A percentile compares a stretch with the other conserved stretches of the same genome.
These are phyloP conservation scores for Epinephelus cyanopodus DNA, from an alignment of 2,113 vertebrate species.

Conservation along the genomic window DNA sequence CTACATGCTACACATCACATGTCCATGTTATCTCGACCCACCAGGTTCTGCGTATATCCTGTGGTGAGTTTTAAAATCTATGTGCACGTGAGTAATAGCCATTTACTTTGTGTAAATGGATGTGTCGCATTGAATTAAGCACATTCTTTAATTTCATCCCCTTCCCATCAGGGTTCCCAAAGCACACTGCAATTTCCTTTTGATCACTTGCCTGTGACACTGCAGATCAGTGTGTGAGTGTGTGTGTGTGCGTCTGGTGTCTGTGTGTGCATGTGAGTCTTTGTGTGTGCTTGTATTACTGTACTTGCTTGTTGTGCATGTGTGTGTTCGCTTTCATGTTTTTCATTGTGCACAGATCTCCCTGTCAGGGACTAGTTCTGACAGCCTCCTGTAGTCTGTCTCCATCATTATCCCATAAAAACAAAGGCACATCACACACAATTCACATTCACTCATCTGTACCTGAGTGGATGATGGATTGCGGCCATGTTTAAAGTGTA, in stretches of 20 bases:
- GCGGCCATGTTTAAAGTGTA: constrained; percentile 42
- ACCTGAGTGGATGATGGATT: constrained; percentile 56
- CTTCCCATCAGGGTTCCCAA: constrained; percentile 61
- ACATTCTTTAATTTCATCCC: constrained; percentile 68
- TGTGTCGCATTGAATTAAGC: constrained; percentile 70
- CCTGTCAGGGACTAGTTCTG: constrained; percentile 34
- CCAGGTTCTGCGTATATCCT: constrained; percentile 30
- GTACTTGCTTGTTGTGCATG: not conserved
- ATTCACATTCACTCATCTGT: constrained; percentile 31
- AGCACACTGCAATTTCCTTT: constrained; percentile 64
- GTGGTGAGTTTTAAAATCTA: constrained; percentile 50
- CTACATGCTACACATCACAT: constrained; percentile 42
- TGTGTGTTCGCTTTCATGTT: not conserved
- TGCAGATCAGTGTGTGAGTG: constrained; percentile 27
- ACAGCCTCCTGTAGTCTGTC: constrained; percentile 31
- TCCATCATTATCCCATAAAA: constrained; percentile 50
- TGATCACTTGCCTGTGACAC: constrained; percentile 60
- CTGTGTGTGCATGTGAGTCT: not conserved
- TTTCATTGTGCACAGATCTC: constrained; percentile 9
- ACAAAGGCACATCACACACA: constrained; percentile 32
- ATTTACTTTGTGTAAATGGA: constrained; percentile 75
- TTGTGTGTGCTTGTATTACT: not conserved
- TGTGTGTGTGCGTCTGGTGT: not conserved
- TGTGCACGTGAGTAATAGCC: constrained; percentile 65
- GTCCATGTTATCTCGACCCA: constrained; percentile 30